phyloP scores from a whole-genome alignment of 2,888 invertebrate genomes.

The Drosophila helvetica region DNA sequence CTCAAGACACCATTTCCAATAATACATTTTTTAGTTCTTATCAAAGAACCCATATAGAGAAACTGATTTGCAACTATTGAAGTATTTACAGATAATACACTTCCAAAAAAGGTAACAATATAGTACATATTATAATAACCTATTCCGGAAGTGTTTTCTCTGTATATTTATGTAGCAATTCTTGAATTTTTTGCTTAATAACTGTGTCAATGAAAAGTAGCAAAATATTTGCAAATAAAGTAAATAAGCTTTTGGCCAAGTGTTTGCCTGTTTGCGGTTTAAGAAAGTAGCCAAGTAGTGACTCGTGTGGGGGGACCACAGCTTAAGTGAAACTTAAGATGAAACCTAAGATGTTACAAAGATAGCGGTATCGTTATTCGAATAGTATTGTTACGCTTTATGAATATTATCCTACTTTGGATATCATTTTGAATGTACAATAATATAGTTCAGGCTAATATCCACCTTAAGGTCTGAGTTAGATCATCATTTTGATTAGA shows the following conservation, averaged over 20 bases:
- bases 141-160: slow-evolving; percentile 10
- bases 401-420: neutral
- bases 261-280: slow-evolving; percentile 38
- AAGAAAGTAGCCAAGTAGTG: slow-evolving; percentile 56
- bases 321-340: slow-evolving; percentile 29
- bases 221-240: slow-evolving; percentile 21
- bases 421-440: neutral
- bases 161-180: neutral
- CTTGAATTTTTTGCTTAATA: slow-evolving; percentile 31
- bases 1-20: slow-evolving; percentile 2
- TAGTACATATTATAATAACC: neutral
- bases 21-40: slow-evolving; percentile 14
- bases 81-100: slow-evolving; percentile 9
- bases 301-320: slow-evolving; percentile 14
- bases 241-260: slow-evolving; percentile 8
- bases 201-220: slow-evolving; percentile 61
- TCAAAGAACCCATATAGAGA: slow-evolving; percentile 10
- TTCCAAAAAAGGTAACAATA: neutral
- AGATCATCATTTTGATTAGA: neutral
- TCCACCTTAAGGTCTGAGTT: neutral
- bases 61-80: neutral
- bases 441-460: too few relatives aligned
- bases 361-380: too few relatives aligned
- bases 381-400: neutral
- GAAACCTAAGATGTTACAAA: neutral